phyloP scores from a whole-genome alignment of 2,797 vertebrate species.

The Rhinichthys osculus region DNA sequence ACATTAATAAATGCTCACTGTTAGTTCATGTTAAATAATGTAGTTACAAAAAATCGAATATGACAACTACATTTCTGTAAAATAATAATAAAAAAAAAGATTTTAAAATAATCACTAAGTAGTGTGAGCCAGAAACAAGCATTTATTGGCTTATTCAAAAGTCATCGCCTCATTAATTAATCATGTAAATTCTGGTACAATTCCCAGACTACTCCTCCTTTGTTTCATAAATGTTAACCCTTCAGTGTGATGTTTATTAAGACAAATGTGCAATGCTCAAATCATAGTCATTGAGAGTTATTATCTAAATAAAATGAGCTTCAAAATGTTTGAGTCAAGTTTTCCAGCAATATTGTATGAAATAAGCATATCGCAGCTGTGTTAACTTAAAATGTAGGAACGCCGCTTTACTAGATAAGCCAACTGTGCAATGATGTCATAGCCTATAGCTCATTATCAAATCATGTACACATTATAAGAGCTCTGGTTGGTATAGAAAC shows the following conservation, averaged over 20 bases:
- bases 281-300: background rate
- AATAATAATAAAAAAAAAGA: background rate
- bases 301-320: conserved; percentile 6
- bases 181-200: background rate
- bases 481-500: conserved; percentile 29
- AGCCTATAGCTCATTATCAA: conserved; percentile 19
- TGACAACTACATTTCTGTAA: background rate
- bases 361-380: conserved; percentile 5
- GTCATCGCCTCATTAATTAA: background rate
- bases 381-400: conserved; percentile 6
- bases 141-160: background rate
- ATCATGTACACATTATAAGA: conserved; percentile 15
- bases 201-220: background rate
- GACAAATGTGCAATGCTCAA: too few species aligned
- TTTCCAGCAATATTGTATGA: conserved; percentile 13
- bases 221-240: background rate
- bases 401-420: background rate
- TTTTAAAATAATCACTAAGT: background rate
- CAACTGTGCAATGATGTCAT: conserved; percentile 7
- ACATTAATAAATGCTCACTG: background rate
- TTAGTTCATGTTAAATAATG: background rate
- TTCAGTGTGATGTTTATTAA: background rate
- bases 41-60: too few species aligned
- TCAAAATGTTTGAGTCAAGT: background rate
- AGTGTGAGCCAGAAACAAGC: background rate